Conservation (phyloP, 2,113 vertebrate species). For the chimpanzee (Pan troglodytes) region DNA sequence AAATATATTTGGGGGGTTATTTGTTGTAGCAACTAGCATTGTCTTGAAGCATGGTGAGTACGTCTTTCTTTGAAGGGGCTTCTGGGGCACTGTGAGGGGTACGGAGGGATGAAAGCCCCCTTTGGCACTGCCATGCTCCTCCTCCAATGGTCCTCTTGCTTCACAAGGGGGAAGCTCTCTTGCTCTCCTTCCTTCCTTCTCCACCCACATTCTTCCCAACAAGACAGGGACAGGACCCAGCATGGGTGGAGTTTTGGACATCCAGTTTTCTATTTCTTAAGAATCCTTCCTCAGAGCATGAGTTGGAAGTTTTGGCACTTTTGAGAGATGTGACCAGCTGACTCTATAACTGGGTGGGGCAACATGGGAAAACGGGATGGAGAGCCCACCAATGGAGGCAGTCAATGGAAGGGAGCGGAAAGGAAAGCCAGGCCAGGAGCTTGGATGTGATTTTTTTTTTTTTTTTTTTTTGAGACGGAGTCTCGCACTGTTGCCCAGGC, state of each 20-base stretch:
- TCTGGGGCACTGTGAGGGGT: background rate
- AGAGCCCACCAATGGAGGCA: background rate
- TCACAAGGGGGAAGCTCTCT: background rate
- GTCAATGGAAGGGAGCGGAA: background rate
- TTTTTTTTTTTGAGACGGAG: too few species aligned
- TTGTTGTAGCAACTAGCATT: background rate
- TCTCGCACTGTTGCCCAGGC: too few species aligned
- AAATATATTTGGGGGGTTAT: background rate
- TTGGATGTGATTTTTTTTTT: too few species aligned
- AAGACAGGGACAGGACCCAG: background rate
- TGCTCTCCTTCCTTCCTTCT: background rate
- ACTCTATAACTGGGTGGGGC: background rate
- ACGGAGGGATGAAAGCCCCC: background rate
- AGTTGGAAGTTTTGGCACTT: conserved; percentile 8
- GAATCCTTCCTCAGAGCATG: conserved; percentile 22
- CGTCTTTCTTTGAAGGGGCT: background rate
- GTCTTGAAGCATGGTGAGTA: background rate
- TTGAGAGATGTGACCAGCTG: conserved; percentile 13
- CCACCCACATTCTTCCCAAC: background rate
- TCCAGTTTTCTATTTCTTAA: conserved; percentile 30
- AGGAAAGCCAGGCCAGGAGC: background rate
- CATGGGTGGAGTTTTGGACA: background rate
- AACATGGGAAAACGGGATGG: background rate
- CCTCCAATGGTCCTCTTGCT: background rate
- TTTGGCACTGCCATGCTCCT: too few species aligned